These are phyloP conservation scores for Rhinolophus sinicus DNA, from an alignment of 2,113 vertebrate species.

Conservation along the genomic window DNA sequence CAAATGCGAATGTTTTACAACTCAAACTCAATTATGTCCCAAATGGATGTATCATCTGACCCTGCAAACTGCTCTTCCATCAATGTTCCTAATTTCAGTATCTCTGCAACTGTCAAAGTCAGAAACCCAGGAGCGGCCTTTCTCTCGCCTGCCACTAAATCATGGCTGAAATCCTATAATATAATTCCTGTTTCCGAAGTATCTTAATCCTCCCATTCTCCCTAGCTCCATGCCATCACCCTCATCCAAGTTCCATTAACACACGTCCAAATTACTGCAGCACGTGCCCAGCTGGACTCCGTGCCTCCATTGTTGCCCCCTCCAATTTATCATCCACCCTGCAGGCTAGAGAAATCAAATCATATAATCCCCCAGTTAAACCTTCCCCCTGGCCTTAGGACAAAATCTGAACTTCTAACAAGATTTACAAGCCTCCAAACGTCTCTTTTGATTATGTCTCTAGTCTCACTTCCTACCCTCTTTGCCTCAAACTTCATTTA, in stretches of 20 bases:
- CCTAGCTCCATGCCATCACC: background rate
- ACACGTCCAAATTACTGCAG: background rate
- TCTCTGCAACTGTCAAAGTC: background rate
- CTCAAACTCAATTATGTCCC: background rate
- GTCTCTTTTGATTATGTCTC: background rate
- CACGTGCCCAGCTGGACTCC: background rate
- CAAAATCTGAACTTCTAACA: background rate
- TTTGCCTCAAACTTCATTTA: background rate
- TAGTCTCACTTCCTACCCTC: background rate
- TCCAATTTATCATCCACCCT: background rate
- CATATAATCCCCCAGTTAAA: background rate
- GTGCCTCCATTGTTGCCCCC: background rate
- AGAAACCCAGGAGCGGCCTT: background rate
- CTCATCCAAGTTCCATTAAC: no score
- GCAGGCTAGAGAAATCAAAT: background rate
- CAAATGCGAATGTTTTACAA: background rate
- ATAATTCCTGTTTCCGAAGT: background rate
- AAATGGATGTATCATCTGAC: background rate
- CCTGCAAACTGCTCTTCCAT: background rate
- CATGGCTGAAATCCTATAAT: background rate
- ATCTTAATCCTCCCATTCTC: background rate
- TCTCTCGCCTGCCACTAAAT: background rate
- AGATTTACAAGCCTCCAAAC: background rate
- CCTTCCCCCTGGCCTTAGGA: background rate
- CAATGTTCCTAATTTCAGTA: background rate